Evolutionary conservation across 2,797 vertebrate genomes (phyloP).

Genomic region (Pogonophryne albipinna): DNA sequence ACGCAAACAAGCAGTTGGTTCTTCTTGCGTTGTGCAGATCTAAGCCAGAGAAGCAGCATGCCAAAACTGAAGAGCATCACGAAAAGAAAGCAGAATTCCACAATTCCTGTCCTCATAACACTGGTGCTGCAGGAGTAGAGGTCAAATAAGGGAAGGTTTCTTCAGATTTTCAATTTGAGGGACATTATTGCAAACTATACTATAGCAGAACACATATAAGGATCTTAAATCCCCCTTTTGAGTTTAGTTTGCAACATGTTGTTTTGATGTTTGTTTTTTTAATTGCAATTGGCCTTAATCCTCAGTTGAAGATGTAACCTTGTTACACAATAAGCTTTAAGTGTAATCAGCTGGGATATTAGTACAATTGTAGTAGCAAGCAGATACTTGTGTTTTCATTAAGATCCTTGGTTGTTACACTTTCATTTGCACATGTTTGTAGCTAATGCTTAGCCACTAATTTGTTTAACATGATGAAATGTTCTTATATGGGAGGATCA

Average conservation of each 20-base stretch:
- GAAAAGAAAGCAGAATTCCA: not conserved
- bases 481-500: conserved; percentile 7
- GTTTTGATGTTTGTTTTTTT: not conserved
- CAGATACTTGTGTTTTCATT: not conserved
- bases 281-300: not conserved
- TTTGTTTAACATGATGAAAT: conserved; percentile 13
- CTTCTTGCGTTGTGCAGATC: conserved; percentile 10
- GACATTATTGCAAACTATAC: conserved; percentile 7
- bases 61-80: not conserved
- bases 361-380: not conserved
- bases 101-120: conserved; percentile 35
- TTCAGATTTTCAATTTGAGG: conserved; percentile 3
- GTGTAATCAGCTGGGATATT: not conserved
- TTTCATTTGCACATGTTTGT: not conserved
- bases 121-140: conserved; percentile 24
- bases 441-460: not conserved
- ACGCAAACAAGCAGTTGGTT: conserved; percentile 31
- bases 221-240: not conserved
- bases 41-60: conserved; percentile 9
- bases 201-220: conserved; percentile 6
- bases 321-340: conserved; percentile 12
- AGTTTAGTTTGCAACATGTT: not conserved
- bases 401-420: not conserved
- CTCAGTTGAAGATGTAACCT: conserved; percentile 6
- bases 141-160: conserved; percentile 23